Evolutionary conservation across 2,888 invertebrate species (phyloP).

Genomic region (Rutpela maculata): DNA sequence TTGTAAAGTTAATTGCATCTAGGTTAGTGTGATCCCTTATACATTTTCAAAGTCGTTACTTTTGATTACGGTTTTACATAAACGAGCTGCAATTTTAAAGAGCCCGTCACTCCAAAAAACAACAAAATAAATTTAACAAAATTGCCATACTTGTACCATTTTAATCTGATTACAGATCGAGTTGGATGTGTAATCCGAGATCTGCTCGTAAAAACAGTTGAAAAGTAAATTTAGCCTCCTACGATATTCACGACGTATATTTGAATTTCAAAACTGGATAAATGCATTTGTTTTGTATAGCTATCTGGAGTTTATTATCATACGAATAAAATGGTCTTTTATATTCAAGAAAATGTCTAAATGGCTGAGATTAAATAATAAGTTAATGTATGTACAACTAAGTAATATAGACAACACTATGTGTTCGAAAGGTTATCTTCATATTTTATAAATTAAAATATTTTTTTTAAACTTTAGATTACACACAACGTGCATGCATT

Average conservation of each 20-base stretch:
- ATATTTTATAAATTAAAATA: too few species aligned
- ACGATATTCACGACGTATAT: constrained; percentile 58
- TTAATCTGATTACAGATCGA: constrained; percentile 60
- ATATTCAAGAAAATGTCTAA: neutral
- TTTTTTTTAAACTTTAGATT: too few species aligned
- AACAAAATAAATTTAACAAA: constrained; percentile 53
- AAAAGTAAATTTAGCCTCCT: constrained; percentile 63
- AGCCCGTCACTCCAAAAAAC: constrained; percentile 27
- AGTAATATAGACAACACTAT: too few species aligned
- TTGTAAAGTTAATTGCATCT: neutral
- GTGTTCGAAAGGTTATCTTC: too few species aligned
- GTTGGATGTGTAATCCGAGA: constrained; percentile 61
- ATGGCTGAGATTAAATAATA: neutral
- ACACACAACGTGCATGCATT: too few species aligned
- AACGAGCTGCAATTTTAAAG: constrained; percentile 15
- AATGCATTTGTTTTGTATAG: constrained; percentile 30
- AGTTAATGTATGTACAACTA: neutral
- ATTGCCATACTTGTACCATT: constrained; percentile 57
- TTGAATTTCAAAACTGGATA: constrained; percentile 52
- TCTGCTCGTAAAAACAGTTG: constrained; percentile 63
- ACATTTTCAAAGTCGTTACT: constrained; percentile 34
- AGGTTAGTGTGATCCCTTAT: too few species aligned
- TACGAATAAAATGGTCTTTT: neutral
- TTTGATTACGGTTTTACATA: constrained; percentile 40
- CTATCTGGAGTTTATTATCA: constrained; percentile 20